phyloP scores from a whole-genome alignment of 2,113 vertebrate species.

The Aptenodytes forsteri region DNA sequence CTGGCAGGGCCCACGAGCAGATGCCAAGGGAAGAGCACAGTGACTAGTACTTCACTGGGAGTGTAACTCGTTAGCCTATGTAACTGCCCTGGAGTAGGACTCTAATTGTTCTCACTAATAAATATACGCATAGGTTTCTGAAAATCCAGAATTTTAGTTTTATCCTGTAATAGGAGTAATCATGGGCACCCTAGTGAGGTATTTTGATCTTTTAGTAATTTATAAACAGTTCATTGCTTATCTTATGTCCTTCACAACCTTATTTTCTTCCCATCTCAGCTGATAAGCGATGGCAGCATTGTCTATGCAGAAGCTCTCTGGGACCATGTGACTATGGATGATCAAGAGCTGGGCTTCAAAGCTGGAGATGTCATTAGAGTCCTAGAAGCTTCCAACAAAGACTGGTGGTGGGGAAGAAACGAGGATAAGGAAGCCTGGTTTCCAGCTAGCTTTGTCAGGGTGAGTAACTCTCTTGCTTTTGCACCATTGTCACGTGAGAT shows the following conservation, averaged over 20 bases:
- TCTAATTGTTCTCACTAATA: background rate
- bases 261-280: constrained; percentile 49
- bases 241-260: background rate
- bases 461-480: constrained; percentile 62
- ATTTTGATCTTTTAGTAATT: background rate
- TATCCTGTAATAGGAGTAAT: background rate
- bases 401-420: constrained; percentile 97
- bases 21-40: background rate
- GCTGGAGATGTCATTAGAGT: constrained; percentile 95
- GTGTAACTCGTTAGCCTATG: background rate
- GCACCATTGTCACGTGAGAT: background rate
- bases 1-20: background rate
- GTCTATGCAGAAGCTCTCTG: constrained; percentile 95
- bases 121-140: background rate
- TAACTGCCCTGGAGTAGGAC: background rate
- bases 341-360: constrained; percentile 97
- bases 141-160: background rate
- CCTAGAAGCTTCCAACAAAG: constrained; percentile 91
- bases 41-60: background rate
- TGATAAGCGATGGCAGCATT: constrained; percentile 80
- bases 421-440: constrained; percentile 94
- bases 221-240: background rate
- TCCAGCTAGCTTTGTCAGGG: constrained; percentile 95
- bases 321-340: constrained; percentile 99
- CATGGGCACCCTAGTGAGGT: background rate